phyloP scores from a whole-genome alignment of 2,797 vertebrate genomes.

The Darevskia nairensis region DNA sequence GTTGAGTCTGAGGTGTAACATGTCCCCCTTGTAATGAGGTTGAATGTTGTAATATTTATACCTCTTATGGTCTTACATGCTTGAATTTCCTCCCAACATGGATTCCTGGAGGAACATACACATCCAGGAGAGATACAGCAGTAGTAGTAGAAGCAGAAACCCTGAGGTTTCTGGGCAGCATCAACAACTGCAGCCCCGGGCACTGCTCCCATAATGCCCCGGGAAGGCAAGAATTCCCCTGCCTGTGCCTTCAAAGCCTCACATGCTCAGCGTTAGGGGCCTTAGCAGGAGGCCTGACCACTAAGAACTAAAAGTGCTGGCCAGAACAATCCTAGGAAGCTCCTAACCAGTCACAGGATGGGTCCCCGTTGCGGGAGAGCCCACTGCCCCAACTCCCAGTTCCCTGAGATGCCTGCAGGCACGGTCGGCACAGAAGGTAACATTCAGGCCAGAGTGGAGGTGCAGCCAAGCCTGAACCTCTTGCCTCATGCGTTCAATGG shows the following conservation, averaged over 20 bases:
- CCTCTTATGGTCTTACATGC: background rate
- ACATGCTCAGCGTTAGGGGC: background rate
- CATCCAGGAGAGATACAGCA: background rate
- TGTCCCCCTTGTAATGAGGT: background rate
- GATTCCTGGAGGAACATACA: background rate
- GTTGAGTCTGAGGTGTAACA: background rate
- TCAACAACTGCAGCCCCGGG: background rate
- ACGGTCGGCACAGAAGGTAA: slow-evolving; percentile 70
- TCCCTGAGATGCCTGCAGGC: slow-evolving; percentile 69
- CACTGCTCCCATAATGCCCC: background rate
- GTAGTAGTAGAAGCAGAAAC: background rate
- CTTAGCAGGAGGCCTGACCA: background rate
- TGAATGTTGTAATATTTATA: background rate
- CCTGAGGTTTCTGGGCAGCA: background rate
- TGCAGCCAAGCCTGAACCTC: slow-evolving; percentile 74
- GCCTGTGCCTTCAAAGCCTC: background rate
- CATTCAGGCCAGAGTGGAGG: slow-evolving; percentile 66
- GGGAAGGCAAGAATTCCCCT: background rate
- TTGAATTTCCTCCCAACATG: background rate
- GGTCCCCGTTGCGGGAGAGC: background rate
- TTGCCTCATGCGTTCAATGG: slow-evolving; percentile 59
- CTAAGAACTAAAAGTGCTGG: background rate
- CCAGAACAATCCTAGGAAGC: background rate
- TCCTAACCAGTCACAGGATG: background rate
- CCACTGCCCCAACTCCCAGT: background rate